phyloP scores from a whole-genome alignment of 2,888 invertebrate genomes.

The Mayetiola destructor region DNA sequence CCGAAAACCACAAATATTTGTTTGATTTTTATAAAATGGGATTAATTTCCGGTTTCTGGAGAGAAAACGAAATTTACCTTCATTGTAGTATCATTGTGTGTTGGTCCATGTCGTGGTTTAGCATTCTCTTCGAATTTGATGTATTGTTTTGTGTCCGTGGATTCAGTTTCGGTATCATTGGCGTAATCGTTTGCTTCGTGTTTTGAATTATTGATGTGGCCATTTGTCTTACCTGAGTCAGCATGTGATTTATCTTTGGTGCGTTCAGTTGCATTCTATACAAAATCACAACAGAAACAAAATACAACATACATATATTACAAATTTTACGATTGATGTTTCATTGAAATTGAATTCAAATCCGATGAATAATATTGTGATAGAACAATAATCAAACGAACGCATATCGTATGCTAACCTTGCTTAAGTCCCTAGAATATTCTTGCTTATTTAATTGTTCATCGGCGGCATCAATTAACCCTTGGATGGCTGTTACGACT shows the following conservation, averaged over 20 bases:
- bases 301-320: too few species aligned
- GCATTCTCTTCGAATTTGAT: background rate
- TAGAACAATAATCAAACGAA: background rate
- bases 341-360: background rate
- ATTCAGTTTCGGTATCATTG: background rate
- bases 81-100: conserved; percentile 30
- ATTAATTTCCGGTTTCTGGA: background rate
- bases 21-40: background rate
- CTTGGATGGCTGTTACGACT: conserved; percentile 38
- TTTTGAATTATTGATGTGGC: background rate
- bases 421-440: conserved; percentile 30
- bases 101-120: conserved; percentile 24
- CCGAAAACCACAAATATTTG: background rate
- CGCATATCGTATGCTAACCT: conserved; percentile 28
- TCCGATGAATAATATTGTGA: background rate
- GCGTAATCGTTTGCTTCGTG: background rate
- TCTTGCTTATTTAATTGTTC: conserved; percentile 36
- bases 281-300: too few species aligned
- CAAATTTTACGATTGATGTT: too few species aligned
- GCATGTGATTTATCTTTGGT: background rate
- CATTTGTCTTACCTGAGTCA: conserved; percentile 7
- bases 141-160: background rate
- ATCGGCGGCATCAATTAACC: conserved; percentile 36
- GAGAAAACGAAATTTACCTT: conserved; percentile 24
- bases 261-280: conserved; percentile 2